Base-by-base conservation (phyloP, 2,797 vertebrate genomes). In the Gorsachius magnificus region DNA sequence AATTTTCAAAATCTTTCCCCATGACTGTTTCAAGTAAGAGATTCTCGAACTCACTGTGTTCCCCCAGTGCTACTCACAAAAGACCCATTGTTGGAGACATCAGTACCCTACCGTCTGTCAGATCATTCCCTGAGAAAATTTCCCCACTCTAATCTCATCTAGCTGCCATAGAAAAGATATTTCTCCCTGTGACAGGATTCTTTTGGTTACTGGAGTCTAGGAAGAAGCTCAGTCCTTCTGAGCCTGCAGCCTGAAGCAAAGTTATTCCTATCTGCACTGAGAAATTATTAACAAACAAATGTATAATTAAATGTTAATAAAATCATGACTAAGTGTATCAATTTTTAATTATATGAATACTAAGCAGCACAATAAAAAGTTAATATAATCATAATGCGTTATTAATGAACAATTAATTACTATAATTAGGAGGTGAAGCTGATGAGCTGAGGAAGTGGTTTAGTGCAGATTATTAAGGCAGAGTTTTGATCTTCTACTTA, bases 331-430 rank as follows among this genome's bases (percentile, higher is more conserved):
- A 78, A 58, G 4, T 2, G 7, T 82, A 82, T 95, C 1, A 28
- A 79, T 53, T 76, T 95, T 96, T 89, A 76, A 96, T 92, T 84
- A 66, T 56, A 53, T 0, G 1, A 81, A 63, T 76, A 72, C 41
- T 76, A 70, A 78, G 21, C 5, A 91, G 69, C 54, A 78, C 16
- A 45, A 63, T 96, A 25, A 91, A 97, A 97, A 68, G 38, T 91
- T 93, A 87, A 88, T 84, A 82, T 48, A 41, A 33, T 51, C 25
- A 60, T 80, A 66, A 83, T 88, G 58, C 4, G 16, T 54, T 91
- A 88, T 93, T 91, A 91, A 96, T 96, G 43, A 91, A 87, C 82
- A 93, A 96, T 93, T 96, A 94, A 86, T 95, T 93, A 54, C 48
- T 88, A 31, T 71, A 93, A 93, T 64, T 84, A 87, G 9, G 36